Evolutionary conservation across 2,797 vertebrate genomes (phyloP).

Genomic region (Alca torda): DNA sequence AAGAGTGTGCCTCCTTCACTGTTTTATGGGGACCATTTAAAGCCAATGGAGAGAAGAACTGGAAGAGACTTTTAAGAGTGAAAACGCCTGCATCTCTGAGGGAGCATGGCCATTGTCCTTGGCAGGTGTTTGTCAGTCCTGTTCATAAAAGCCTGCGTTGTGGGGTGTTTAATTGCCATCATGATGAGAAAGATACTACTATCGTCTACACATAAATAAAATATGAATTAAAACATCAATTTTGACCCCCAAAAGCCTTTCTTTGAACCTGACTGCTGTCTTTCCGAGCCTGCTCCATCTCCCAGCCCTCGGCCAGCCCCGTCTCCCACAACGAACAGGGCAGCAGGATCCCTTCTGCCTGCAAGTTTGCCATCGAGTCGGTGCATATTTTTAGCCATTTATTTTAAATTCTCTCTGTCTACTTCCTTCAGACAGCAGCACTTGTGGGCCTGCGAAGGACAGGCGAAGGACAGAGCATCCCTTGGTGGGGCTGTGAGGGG

Average conservation of each 20-base stretch:
- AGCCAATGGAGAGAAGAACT: not conserved
- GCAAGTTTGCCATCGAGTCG: not conserved
- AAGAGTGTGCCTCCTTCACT: rapidly evolving
- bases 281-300: not conserved
- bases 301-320: rapidly evolving
- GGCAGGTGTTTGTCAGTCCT: not conserved
- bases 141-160: not conserved
- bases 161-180: not conserved
- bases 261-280: not conserved
- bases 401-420: not conserved
- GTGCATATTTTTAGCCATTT: not conserved
- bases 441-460: rapidly evolving
- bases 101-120: rapidly evolving
- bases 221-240: not conserved
- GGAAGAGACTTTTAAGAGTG: not conserved
- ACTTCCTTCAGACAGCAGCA: not conserved
- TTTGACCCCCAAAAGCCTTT: not conserved
- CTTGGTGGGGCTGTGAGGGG: not conserved
- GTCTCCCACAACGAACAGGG: not conserved
- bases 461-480: not conserved
- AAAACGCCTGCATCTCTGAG: not conserved
- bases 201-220: not conserved
- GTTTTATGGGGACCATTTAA: not conserved
- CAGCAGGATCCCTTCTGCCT: not conserved
- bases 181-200: not conserved